A percentile compares a stretch with the other conserved stretches of the same genome.
Conservation (phyloP, 2,888 invertebrate genomes). For the Chydorus sphaericus region DNA sequence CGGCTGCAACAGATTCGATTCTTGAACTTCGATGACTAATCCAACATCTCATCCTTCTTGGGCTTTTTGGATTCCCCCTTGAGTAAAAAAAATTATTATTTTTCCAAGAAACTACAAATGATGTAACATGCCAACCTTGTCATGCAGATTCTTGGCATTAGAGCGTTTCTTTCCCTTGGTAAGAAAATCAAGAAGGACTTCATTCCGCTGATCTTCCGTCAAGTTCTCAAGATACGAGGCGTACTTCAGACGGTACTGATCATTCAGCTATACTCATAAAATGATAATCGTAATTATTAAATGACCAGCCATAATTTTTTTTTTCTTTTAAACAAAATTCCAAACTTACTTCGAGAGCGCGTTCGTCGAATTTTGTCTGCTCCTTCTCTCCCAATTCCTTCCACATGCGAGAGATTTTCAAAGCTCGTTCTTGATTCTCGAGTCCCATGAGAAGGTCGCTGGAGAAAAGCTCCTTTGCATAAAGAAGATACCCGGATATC, state of each 20-base stretch:
- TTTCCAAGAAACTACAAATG: no score
- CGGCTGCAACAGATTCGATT: no score
- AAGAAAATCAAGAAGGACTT: conserved; percentile 25
- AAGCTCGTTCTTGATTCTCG: conserved; percentile 34
- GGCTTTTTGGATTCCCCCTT: neutral
- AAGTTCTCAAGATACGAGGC: conserved; percentile 34
- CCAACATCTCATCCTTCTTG: neutral
- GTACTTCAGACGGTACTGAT: conserved; percentile 35
- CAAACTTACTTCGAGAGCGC: conserved; percentile 26
- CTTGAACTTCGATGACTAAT: neutral
- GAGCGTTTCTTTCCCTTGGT: neutral
- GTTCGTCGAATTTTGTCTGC: conserved; percentile 31
- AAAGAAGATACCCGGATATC: conserved; percentile 36
- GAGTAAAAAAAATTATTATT: no score
- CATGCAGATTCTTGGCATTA: neutral
- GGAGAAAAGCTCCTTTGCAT: conserved; percentile 32
- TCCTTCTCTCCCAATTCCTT: conserved; percentile 32
- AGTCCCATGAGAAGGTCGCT: conserved; percentile 31
- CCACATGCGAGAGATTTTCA: conserved; percentile 36
- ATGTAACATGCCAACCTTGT: no score
- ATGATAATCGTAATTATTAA: neutral
- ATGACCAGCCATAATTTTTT: no score
- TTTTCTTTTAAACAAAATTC: neutral
- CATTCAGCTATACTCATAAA: conserved; percentile 27
- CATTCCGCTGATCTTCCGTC: conserved; percentile 33